Evolutionary conservation across 2,113 vertebrate genomes (phyloP).

Genomic region (Chloropsis hardwickii): DNA sequence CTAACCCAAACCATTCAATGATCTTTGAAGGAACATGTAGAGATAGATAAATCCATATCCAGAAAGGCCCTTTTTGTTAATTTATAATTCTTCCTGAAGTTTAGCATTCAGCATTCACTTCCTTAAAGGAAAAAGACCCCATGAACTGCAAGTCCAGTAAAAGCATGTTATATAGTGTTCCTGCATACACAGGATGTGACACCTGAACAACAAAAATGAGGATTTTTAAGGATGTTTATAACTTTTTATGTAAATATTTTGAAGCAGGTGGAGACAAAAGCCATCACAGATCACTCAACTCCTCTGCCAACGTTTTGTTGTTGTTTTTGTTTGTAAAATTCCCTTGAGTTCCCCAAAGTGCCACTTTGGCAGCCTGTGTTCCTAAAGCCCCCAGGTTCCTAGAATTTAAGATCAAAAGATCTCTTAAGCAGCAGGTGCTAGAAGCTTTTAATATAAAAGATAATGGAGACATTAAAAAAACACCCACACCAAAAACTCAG

Average conservation of each 20-base stretch:
- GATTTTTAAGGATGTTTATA: not conserved
- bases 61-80: not conserved
- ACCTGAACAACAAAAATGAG: not conserved
- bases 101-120: not conserved
- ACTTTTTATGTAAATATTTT: not conserved
- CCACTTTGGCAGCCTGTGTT: constrained; percentile 9
- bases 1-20: not conserved
- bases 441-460: constrained; percentile 30
- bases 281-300: not conserved
- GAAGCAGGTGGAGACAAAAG: constrained; percentile 11
- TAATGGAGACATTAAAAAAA: constrained; percentile 5
- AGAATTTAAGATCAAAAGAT: constrained; percentile 54
- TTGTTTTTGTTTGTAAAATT: not conserved
- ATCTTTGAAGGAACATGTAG: not conserved
- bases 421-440: constrained; percentile 42
- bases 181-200: not conserved
- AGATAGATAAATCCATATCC: not conserved
- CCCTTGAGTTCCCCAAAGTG: not conserved
- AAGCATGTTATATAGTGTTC: not conserved
- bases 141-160: not conserved
- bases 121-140: not conserved
- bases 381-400: constrained; percentile 13
- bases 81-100: not conserved
- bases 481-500: not conserved
- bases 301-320: not conserved